Percentiles rank a stretch among this genome's conserved stretches.
Evolutionary conservation across 2,888 invertebrate genomes (phyloP).

Genomic region (Rhagonycha fulva): DNA sequence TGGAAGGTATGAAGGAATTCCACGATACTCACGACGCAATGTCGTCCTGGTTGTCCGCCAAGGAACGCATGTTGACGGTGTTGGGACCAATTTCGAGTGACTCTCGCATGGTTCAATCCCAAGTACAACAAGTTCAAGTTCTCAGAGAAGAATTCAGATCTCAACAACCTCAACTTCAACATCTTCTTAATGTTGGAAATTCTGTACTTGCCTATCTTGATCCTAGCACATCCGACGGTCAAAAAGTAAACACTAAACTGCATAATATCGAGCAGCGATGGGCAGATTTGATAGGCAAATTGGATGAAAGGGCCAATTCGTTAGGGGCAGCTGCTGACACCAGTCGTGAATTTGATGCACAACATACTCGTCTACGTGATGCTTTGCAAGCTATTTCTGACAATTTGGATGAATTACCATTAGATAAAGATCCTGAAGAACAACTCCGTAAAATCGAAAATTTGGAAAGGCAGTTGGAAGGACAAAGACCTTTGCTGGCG

Average conservation of each 20-base stretch:
- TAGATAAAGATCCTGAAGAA: constrained; percentile 84
- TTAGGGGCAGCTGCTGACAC: constrained; percentile 91
- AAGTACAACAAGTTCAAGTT: constrained; percentile 94
- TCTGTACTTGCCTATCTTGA: constrained; percentile 67
- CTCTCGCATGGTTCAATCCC: constrained; percentile 92
- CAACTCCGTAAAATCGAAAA: constrained; percentile 86
- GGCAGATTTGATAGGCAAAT: constrained; percentile 74
- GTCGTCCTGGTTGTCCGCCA: constrained; percentile 85
- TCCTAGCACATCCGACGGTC: constrained; percentile 63
- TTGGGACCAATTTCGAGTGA: constrained; percentile 96
- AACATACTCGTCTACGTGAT: constrained; percentile 79
- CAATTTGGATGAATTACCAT: constrained; percentile 79
- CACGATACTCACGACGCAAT: constrained; percentile 86
- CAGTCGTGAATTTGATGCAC: constrained; percentile 90
- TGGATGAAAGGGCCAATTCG: constrained; percentile 87
- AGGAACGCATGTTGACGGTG: constrained; percentile 94
- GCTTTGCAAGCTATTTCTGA: constrained; percentile 88
- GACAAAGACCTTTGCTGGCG: constrained; percentile 83
- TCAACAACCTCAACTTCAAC: constrained; percentile 88
- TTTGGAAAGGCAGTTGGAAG: constrained; percentile 85
- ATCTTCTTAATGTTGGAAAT: constrained; percentile 80
- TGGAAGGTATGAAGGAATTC: constrained; percentile 90
- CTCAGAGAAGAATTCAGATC: constrained; percentile 92
- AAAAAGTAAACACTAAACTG: constrained; percentile 73
- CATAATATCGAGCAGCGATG: constrained; percentile 74